Evolutionary conservation across 1,140 invertebrate genomes (phyloP), one percentile per base, ranked within the genome.

Genomic region (Cydia splendana): DNA sequence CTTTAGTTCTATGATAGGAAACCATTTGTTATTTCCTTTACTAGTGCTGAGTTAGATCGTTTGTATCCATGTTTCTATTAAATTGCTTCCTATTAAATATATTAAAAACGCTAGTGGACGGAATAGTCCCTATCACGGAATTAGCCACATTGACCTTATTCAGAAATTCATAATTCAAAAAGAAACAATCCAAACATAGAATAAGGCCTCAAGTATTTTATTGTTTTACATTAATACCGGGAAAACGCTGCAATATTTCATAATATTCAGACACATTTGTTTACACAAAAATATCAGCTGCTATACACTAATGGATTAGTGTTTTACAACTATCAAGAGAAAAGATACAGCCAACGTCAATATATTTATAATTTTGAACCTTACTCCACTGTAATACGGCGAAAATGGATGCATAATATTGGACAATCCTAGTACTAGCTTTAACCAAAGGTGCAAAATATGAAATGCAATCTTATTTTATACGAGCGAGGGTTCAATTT

Each of bases 301-400:
- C 13, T 13, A 28, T 7, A 38, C 20, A 28, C 24, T 69, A 69
- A 69, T 69, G 65, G 65, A 69, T 69, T 69, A 34, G 65, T 69
- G 28, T 15, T 69, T 69, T 34, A 69, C 65, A 69, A 34, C 65
- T 15, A 69, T 69, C 28, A 6, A 30, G 65, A 34, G 51, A 53
- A 15, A 53, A 53, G 3, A 53, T 18, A 6, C 15, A n/a, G 4
- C 1, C n/a, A 18, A 18, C 15, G 15, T 6, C n/a, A 53, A 53
- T 51, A 51, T 51, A 7, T 53, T 15, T 5, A 15, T 7, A 53
- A 15, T n/a, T 6, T 53, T 53, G 4, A 18, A 53, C 51, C 51
- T 53, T 53, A n/a, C 15, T 15, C 0, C 51, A 2, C 18, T 53
- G 51, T 53, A 53, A 53, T 18, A 53, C 5, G 15, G 51, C 51